Evolutionary conservation across 2,888 invertebrate species (phyloP).

Genomic region (Nephrotoma guestfalica): DNA sequence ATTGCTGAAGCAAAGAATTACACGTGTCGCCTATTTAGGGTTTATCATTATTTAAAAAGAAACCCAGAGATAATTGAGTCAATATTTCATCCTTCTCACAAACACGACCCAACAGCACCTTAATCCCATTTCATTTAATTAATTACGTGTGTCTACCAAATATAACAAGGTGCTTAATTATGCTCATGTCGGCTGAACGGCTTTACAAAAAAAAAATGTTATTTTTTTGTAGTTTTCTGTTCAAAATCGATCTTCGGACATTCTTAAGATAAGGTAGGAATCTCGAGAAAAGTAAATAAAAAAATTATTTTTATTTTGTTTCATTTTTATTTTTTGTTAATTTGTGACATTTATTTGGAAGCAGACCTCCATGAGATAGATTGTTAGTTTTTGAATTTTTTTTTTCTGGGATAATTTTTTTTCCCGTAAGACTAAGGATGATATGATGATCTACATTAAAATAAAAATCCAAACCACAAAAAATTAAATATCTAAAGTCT

Average conservation of each 20-base stretch:
- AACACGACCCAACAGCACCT: not conserved
- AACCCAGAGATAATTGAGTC: not conserved
- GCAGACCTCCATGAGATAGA: not conserved
- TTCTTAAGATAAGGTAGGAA: constrained; percentile 1
- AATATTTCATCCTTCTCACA: not conserved
- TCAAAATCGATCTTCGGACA: not conserved
- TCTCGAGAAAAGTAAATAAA: not conserved
- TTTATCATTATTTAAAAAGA: too few species aligned
- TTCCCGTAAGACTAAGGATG: not conserved
- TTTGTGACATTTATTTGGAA: not conserved
- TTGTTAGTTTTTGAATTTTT: not conserved
- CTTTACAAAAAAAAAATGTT: not conserved
- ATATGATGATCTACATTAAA: not conserved
- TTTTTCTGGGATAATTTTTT: not conserved
- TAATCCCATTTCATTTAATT: not conserved
- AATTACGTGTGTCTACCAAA: not conserved
- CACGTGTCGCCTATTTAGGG: too few species aligned
- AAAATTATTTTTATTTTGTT: not conserved
- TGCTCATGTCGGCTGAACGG: not conserved
- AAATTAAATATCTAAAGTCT: not conserved
- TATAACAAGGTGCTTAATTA: not conserved
- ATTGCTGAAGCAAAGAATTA: too few species aligned
- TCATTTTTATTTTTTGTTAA: not conserved
- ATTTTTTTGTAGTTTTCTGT: not conserved
- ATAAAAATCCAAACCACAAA: not conserved